These are phyloP conservation scores for Ernsta delagoae DNA, from an alignment of 2,888 invertebrate genomes.

Conservation along the genomic window DNA sequence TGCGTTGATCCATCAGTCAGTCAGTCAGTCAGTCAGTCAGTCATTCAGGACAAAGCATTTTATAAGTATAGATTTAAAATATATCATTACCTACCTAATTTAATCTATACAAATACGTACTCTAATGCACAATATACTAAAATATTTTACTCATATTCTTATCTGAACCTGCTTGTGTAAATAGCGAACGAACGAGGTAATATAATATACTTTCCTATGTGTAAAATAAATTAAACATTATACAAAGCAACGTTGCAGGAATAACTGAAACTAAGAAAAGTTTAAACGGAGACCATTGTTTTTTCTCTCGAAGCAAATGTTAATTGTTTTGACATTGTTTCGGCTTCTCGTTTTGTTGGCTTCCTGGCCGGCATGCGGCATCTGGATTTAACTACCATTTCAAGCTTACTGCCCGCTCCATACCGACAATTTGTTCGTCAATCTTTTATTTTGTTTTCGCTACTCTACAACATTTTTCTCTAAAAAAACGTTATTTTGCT, in stretches of 20 bases:
- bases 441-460: conserved; percentile 11
- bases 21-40: too few species aligned
- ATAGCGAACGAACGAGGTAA: too few species aligned
- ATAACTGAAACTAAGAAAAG: not conserved
- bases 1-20: too few species aligned
- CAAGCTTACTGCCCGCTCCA: conserved; percentile 9
- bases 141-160: too few species aligned
- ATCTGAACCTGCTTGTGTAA: too few species aligned
- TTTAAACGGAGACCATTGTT: conserved; percentile 18
- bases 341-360: conserved; percentile 30
- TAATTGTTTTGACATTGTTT: conserved; percentile 31
- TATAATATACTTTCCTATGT: not conserved
- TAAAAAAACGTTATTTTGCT: too few species aligned
- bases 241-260: not conserved
- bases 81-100: too few species aligned
- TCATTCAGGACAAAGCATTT: too few species aligned
- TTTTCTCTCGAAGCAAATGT: conserved; percentile 17
- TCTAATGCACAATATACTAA: too few species aligned
- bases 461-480: too few species aligned
- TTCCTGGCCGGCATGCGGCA: conserved; percentile 18
- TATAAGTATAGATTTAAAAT: too few species aligned
- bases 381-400: conserved; percentile 26
- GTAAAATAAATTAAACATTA: not conserved
- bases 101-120: too few species aligned
- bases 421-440: conserved; percentile 15